A percentile compares a stretch with the other conserved stretches of the same genome.
These are phyloP conservation scores for Phalacrocorax brasilianus DNA, from an alignment of 2,113 vertebrate genomes.

Conservation along the genomic window DNA sequence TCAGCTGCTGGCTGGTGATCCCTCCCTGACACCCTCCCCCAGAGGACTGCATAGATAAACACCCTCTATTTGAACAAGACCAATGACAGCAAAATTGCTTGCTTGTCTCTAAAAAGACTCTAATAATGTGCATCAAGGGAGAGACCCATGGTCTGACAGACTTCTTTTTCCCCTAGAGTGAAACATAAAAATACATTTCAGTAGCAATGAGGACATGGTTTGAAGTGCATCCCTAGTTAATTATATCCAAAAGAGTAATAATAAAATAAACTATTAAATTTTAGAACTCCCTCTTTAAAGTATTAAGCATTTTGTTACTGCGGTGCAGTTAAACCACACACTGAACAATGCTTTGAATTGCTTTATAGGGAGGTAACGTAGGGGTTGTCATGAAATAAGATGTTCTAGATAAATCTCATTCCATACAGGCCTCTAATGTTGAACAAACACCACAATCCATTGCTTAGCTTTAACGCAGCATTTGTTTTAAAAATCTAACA, in stretches of 20 bases:
- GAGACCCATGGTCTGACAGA: slow-evolving; percentile 83
- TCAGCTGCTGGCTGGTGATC: slow-evolving; percentile 85
- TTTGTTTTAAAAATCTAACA: background rate
- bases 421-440: background rate
- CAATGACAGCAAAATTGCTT: slow-evolving; percentile 94
- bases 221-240: slow-evolving; percentile 70
- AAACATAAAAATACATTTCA: slow-evolving; percentile 70
- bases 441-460: background rate
- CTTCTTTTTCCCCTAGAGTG: slow-evolving; percentile 80
- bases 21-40: slow-evolving; percentile 82
- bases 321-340: slow-evolving; percentile 41
- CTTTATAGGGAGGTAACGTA: background rate
- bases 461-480: background rate
- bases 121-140: slow-evolving; percentile 95
- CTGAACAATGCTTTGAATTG: background rate
- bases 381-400: background rate
- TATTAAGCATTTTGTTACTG: slow-evolving; percentile 63
- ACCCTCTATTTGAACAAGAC: slow-evolving; percentile 92
- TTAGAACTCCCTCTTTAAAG: slow-evolving; percentile 78
- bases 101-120: slow-evolving; percentile 93
- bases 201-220: slow-evolving; percentile 50
- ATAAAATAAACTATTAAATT: slow-evolving; percentile 80
- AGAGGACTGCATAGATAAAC: slow-evolving; percentile 85
- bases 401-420: background rate
- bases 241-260: slow-evolving; percentile 74